Evolutionary conservation across 2,797 vertebrate species (phyloP).

Genomic region (Potorous gilbertii): DNA sequence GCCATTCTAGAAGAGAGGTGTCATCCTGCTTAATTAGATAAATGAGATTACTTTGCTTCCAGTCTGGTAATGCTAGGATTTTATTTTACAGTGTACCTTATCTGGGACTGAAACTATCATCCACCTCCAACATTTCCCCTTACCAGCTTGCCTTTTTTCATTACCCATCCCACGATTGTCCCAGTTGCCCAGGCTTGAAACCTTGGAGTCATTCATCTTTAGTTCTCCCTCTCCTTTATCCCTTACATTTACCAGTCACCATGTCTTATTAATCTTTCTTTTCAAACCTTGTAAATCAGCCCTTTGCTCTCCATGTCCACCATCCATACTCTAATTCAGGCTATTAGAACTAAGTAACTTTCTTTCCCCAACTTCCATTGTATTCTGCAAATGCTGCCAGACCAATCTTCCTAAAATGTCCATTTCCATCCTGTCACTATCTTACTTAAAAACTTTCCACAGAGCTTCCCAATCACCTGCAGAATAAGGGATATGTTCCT

Average conservation of each 20-base stretch:
- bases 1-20: not conserved
- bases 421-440: not conserved
- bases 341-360: not conserved
- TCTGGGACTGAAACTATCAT: not conserved
- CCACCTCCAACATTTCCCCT: not conserved
- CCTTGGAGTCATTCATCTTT: not conserved
- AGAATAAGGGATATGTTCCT: not conserved
- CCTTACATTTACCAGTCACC: not conserved
- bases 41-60: not conserved
- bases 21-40: not conserved
- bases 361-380: not conserved
- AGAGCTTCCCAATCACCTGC: not conserved
- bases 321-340: not conserved
- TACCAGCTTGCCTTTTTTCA: not conserved
- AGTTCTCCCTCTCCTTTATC: not conserved
- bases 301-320: not conserved
- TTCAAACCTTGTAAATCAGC: not conserved
- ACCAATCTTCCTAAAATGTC: not conserved
- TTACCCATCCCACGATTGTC: not conserved
- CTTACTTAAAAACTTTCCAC: not conserved
- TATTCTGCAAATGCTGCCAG: not conserved
- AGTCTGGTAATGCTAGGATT: not conserved
- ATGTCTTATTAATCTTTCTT: not conserved
- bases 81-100: not conserved
- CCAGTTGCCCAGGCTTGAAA: not conserved